Evolutionary conservation across 1,140 invertebrate genomes (phyloP), one percentile per base, ranked within the genome.

Genomic region (Drosophila lacteicornis): DNA sequence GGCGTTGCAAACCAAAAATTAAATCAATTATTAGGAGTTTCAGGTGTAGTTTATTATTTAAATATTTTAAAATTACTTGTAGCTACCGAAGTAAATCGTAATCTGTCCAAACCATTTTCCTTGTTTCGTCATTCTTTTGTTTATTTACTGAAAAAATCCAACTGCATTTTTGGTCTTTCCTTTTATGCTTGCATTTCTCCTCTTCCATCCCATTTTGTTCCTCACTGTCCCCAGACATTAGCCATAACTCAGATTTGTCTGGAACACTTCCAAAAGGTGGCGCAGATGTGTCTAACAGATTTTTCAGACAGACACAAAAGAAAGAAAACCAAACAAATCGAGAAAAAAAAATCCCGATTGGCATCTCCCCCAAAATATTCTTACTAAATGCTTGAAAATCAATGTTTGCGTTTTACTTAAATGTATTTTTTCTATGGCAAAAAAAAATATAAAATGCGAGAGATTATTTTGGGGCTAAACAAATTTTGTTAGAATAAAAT

Each of bases 261-360:
- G 47, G n/a, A 51, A 69, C 60, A 50, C 38, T 51, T n/a, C 66
- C 47, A 25, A 38, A 66, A 51, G 30, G 30, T 66, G 61, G 3
- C 47, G 42, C 60, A 69, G 61, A 66, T 69, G 47, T 45, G 38
- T 22, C 47, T 30, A 27, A 51, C 47, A 66, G 47, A 69, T 46
- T 69, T 43, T 69, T 36, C 67, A 69, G 61, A 67, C 62, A 49
- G 45, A 47, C 59, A 38, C 8, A 66, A 55, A 69, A 36, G 3
- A 38, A 51, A 15, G 15, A 50, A 51, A 51, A 38, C 4, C 15
- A 66, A 36, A 33, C 2, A 51, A 46, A 40, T 53, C 11, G 7
- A 4, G 17, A 30, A 7, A 0, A 19, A 36, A 55, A 51, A 25
- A 5, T n/a, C n/a, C 47, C 5, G 5, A 22, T n/a, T 33, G 19